Evolutionary conservation across 1,140 invertebrate genomes (phyloP), one percentile per base, ranked within the genome.

Genomic region (Zelostemma sp.): DNA sequence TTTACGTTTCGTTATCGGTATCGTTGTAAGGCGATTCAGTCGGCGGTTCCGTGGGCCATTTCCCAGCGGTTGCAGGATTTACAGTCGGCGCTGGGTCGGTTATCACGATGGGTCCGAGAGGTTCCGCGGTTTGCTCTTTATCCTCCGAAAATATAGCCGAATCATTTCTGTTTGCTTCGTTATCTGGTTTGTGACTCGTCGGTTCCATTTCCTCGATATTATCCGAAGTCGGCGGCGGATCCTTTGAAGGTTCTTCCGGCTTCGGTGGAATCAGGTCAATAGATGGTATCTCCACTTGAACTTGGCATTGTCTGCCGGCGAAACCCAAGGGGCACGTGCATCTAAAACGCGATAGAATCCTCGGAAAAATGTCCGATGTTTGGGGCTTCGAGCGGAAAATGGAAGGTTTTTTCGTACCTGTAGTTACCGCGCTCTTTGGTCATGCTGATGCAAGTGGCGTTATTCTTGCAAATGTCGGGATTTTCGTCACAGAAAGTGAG

Each of bases 401-500:
- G 33, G 2, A n/a, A 35, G 11, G n/a, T 9, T 35, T 43, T 43
- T 43, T 43, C 35, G 35, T 90, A 96, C 73, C 90, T 90, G 79
- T 90, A 94, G 81, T 87, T 86, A 1, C 93, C 93, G 55, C 93
- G 91, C 55, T 91, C 90, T 61, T 89, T 88, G 41, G 90, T 92
- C 79, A 93, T 83, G 38, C 92, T 93, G 19, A 92, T 87, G 74
- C 93, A 96, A 73, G 92, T 93, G 1, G 91, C 91, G 6, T 92
- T 92, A 74, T 95, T 94, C 75, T 92, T 89, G 78, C 90, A 95
- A 19, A 87, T 87, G 47, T 86, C 86, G 1, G 88, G 86, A 76
- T 94, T 89, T 38, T 91, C 89, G 49, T 91, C 89, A 81, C 93
- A 94, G 78, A 91, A 93, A 55, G 90, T 93, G 16, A 95, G 81